phyloP scores from a whole-genome alignment of 2,113 vertebrate species.

The Montifringilla adamsi region DNA sequence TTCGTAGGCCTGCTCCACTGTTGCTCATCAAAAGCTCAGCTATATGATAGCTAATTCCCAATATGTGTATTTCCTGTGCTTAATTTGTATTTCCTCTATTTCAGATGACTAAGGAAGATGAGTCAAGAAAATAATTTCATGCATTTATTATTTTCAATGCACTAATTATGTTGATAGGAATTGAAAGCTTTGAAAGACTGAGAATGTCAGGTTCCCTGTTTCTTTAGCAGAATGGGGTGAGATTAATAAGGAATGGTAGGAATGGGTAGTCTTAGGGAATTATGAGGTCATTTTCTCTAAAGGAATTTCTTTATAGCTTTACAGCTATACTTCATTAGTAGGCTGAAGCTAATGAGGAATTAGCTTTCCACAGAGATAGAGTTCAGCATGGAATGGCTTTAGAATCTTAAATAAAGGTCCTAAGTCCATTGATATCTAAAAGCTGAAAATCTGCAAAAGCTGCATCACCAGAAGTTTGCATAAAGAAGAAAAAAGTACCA shows the following conservation, averaged over 20 bases:
- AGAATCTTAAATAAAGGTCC: neutral
- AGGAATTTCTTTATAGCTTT: neutral
- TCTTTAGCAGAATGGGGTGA: fast-evolving
- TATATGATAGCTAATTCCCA: neutral
- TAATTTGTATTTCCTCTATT: neutral
- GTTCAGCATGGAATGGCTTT: neutral
- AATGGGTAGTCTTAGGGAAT: neutral
- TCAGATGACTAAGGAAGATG: neutral
- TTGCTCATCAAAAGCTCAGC: neutral
- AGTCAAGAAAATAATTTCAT: neutral
- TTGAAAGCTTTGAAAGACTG: neutral
- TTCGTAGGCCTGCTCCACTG: neutral
- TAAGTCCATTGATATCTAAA: neutral
- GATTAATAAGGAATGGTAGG: neutral
- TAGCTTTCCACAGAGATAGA: neutral
- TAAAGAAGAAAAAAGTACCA: neutral
- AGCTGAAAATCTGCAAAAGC: neutral
- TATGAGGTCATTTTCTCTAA: neutral
- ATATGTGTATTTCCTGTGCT: neutral
- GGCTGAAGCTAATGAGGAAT: neutral
- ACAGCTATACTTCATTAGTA: neutral
- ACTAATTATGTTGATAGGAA: neutral
- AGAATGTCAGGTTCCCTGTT: neutral
- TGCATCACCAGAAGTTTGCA: neutral
- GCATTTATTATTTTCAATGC: neutral